Conservation (phyloP, 2,797 vertebrate genomes). For the Poecilia velifera region DNA sequence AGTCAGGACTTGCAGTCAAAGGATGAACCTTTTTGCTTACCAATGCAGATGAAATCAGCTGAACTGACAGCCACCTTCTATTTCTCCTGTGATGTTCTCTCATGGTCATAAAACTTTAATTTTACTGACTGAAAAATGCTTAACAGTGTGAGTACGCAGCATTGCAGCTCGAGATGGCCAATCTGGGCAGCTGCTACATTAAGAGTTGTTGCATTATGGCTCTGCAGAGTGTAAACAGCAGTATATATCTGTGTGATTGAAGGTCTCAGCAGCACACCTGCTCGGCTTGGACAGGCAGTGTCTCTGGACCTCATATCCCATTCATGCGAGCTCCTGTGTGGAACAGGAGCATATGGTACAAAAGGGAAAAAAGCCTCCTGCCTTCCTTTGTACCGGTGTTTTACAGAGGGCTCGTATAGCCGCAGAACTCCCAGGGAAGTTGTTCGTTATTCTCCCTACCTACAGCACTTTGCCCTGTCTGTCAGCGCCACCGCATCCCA, state of each 20-base stretch:
- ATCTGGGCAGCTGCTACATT: conserved; percentile 65
- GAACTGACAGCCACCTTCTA: conserved; percentile 35
- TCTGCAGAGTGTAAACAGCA: conserved; percentile 61
- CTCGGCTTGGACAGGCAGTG: conserved; percentile 62
- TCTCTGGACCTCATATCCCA: conserved; percentile 70
- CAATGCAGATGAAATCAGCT: conserved; percentile 34
- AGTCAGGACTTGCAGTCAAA: conserved; percentile 4
- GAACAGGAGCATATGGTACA: conserved; percentile 72
- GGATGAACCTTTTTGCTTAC: conserved; percentile 12
- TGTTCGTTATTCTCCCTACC: conserved; percentile 52
- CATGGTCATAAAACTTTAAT: conserved; percentile 62
- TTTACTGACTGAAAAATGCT: conserved; percentile 68
- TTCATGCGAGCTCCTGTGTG: conserved; percentile 62
- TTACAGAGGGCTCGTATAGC: conserved; percentile 57
- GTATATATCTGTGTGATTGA: conserved; percentile 54
- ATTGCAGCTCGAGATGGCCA: conserved; percentile 53
- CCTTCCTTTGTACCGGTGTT: conserved; percentile 65
- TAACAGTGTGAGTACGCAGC: conserved; percentile 57
- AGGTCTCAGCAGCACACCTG: conserved; percentile 64
- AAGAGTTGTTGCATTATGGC: conserved; percentile 56
- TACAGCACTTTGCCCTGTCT: conserved; percentile 51
- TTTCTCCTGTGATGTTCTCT: conserved; percentile 34
- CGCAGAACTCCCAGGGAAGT: conserved; percentile 54
- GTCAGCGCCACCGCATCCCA: conserved; percentile 37
- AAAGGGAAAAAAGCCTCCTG: conserved; percentile 23